Base-by-base conservation (phyloP, 2,797 vertebrate genomes). In the Notamacropus eugenii region DNA sequence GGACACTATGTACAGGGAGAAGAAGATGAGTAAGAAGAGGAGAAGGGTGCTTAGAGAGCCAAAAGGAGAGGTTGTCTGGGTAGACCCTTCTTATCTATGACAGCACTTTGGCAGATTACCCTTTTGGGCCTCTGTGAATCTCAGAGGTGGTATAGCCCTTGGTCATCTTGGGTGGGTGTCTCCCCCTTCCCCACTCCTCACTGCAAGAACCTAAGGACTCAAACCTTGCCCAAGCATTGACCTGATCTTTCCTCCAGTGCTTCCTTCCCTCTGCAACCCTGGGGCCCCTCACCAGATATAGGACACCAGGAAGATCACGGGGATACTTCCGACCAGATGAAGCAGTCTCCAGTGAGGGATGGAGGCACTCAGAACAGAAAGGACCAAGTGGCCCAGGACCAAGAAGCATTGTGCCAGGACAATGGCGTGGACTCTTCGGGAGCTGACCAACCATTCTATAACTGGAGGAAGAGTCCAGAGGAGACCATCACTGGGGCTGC, bases 281-380 rank as follows among this genome's bases (percentile, higher is more conserved):
- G 3, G 16, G 34, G 9, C 34, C 13, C 2, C 99, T 99, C 97
- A 99, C 99, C 99, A 98, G 91, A 98, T 97, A 82, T 94, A 99
- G 91, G 99, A 62, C 91, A 98, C 96, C 92, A 99, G 57, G 0
- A 98, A 74, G n/a, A 99, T 93, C 0, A 98, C 3, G 0, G 99
- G 99, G 2, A 94, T 95, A 5, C 99, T 99, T 0, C 99, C 98
- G 62, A 99, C 97, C 46, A 99, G 95, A 40, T 99, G 98, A 96
- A 99, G 97, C 95, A 99, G 93, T 97, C 99, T 99, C 99, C 99
- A 99, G 98, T 99, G 98, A 0, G 59, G 98, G 74, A 99, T 97
- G 0, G 97, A 98, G 90, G 99, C 98, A 52, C 5, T 52, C 22
- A 99, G 29, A 0, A 99, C 99, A 0, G 98, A 98, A 96, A 99